Conservation (phyloP, 2,113 vertebrate species). For the Talpa occidentalis region DNA sequence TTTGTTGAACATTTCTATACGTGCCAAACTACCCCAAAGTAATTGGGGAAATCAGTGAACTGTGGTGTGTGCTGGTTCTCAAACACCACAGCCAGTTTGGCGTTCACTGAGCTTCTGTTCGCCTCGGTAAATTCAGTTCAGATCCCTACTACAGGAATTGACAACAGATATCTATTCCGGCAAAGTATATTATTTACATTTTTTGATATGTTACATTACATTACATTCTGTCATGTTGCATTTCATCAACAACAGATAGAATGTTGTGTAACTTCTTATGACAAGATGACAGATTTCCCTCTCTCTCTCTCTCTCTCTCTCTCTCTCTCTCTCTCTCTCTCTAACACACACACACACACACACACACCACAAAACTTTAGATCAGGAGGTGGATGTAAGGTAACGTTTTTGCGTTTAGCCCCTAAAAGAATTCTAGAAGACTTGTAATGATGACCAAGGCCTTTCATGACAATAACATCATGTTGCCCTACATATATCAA, state of each 20-base stretch:
- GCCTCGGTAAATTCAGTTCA: conserved; percentile 87
- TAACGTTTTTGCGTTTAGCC: conserved; percentile 42
- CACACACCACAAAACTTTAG: conserved; percentile 37
- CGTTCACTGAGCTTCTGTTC: conserved; percentile 81
- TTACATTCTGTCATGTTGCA: conserved; percentile 86
- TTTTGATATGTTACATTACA: conserved; percentile 89
- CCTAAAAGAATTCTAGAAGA: neutral
- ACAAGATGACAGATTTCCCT: conserved; percentile 82
- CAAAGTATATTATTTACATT: conserved; percentile 91
- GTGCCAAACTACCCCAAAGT: conserved; percentile 87
- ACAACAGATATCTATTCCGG: conserved; percentile 88
- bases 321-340: too few relatives aligned
- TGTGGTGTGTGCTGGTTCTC: conserved; percentile 81
- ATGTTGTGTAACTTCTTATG: conserved; percentile 84
- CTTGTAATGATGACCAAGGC: neutral
- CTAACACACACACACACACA: conserved; percentile 38
- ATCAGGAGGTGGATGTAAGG: conserved; percentile 57
- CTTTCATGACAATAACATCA: conserved; percentile 34
- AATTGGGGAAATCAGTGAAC: conserved; percentile 87
- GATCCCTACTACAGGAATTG: conserved; percentile 84
- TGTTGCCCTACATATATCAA: neutral
- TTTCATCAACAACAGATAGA: conserved; percentile 84
- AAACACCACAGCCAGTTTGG: conserved; percentile 84
- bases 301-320: neutral
- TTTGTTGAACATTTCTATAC: conserved; percentile 83